Evolutionary conservation across 2,113 vertebrate genomes (phyloP).

Genomic region (Pelobates fuscus): DNA sequence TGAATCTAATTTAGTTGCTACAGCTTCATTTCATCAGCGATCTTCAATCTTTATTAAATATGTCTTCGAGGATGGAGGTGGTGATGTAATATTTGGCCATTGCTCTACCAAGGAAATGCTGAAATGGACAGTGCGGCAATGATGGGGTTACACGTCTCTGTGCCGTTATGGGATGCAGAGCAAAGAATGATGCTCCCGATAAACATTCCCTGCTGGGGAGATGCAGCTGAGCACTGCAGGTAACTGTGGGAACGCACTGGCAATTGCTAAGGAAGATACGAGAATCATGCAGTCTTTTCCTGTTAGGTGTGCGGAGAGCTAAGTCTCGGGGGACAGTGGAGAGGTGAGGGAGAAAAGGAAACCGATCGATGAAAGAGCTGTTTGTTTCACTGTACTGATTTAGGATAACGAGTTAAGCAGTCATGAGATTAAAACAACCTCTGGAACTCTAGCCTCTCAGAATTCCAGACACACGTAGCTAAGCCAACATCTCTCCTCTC

Average conservation of each 20-base stretch:
- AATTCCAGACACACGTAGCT: no score
- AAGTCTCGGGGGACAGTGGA: not conserved
- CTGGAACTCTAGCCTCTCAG: no score
- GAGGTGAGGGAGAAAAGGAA: not conserved
- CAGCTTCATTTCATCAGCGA: no score
- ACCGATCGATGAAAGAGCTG: not conserved
- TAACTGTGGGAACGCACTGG: constrained; percentile 30
- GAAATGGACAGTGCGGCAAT: no score
- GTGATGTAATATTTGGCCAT: no score
- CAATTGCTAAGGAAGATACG: constrained; percentile 10
- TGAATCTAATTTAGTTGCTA: no score
- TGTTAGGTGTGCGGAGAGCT: constrained; percentile 10
- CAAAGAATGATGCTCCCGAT: not conserved
- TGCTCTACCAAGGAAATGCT: no score
- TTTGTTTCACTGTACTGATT: not conserved
- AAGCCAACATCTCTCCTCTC: no score
- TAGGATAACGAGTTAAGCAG: no score
- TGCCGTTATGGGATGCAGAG: not conserved
- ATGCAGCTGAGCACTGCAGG: constrained; percentile 15
- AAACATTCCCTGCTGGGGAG: constrained; percentile 3
- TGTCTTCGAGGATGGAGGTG: no score
- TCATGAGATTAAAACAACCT: no score
- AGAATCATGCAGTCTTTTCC: constrained; percentile 14
- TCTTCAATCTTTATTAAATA: no score
- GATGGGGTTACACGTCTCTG: not conserved